Evolutionary conservation across 2,113 vertebrate species (phyloP).

Genomic region (Lepus americanus): DNA sequence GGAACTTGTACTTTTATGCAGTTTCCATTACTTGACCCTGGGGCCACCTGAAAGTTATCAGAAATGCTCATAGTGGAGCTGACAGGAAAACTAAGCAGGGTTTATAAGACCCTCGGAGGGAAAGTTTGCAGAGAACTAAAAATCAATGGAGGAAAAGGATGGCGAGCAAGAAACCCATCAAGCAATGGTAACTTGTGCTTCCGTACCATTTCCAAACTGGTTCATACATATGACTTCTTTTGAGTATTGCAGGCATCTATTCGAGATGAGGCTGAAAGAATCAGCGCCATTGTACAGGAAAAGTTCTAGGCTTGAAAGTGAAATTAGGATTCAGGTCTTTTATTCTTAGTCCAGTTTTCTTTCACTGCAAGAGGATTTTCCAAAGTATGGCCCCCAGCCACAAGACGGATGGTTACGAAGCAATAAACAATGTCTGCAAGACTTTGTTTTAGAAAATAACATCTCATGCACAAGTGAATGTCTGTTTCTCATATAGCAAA

Average conservation of each 20-base stretch:
- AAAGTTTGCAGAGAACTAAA: background rate
- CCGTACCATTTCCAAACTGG: background rate
- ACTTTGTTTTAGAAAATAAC: background rate
- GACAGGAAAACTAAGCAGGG: background rate
- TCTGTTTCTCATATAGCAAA: conserved; percentile 41
- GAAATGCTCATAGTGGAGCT: background rate
- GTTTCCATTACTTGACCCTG: background rate
- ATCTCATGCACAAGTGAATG: background rate
- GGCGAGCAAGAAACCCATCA: background rate
- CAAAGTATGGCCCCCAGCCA: background rate
- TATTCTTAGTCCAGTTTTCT: conserved; percentile 27
- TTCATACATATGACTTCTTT: background rate
- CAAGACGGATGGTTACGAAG: background rate
- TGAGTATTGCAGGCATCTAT: background rate
- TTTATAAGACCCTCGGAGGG: background rate
- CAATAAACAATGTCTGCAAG: background rate
- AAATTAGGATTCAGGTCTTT: background rate
- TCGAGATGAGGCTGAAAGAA: conserved; percentile 26
- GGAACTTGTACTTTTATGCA: background rate
- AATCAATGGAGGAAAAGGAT: background rate
- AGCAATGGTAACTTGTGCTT: background rate
- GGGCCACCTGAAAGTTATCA: background rate
- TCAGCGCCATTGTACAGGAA: background rate
- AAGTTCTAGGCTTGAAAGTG: background rate
- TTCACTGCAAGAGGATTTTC: background rate